A percentile compares a stretch with the other conserved stretches of the same genome.
These are phyloP conservation scores for Nymphalis c-album DNA, from an alignment of 2,888 invertebrate species.

Conservation along the genomic window DNA sequence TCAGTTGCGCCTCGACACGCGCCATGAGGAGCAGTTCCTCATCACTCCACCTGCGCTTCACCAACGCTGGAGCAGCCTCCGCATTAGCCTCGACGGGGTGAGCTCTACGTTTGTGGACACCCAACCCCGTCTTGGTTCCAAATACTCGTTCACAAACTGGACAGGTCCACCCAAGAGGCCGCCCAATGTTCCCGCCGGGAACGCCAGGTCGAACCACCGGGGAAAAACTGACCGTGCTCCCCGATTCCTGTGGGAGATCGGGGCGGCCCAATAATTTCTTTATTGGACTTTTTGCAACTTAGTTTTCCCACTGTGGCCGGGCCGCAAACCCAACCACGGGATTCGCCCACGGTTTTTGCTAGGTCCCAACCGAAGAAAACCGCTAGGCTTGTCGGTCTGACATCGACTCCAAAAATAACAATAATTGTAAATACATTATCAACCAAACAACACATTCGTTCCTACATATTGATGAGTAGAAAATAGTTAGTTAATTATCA, in stretches of 20 bases:
- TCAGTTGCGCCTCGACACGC: too few relatives aligned
- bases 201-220: constrained; percentile 5
- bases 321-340: constrained; percentile 31
- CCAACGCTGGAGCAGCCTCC: too few relatives aligned
- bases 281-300: constrained; percentile 6
- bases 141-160: constrained; percentile 30
- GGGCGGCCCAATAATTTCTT: constrained; percentile 15
- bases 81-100: too few relatives aligned
- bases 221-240: constrained; percentile 26
- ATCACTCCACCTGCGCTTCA: too few relatives aligned
- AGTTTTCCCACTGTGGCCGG: constrained; percentile 12
- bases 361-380: constrained; percentile 32
- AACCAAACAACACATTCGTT: too few relatives aligned
- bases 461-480: too few relatives aligned
- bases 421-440: too few relatives aligned
- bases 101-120: too few relatives aligned
- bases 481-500: too few relatives aligned
- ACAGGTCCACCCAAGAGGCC: constrained; percentile 23
- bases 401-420: too few relatives aligned
- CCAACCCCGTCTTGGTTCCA: too few relatives aligned
- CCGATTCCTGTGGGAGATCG: constrained; percentile 38
- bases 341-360: constrained; percentile 27
- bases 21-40: too few relatives aligned
- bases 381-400: constrained; percentile 19
- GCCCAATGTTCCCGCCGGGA: constrained; percentile 19